These are phyloP conservation scores for Myopa tessellatipennis DNA, from an alignment of 2,888 invertebrate species.

Conservation along the genomic window DNA sequence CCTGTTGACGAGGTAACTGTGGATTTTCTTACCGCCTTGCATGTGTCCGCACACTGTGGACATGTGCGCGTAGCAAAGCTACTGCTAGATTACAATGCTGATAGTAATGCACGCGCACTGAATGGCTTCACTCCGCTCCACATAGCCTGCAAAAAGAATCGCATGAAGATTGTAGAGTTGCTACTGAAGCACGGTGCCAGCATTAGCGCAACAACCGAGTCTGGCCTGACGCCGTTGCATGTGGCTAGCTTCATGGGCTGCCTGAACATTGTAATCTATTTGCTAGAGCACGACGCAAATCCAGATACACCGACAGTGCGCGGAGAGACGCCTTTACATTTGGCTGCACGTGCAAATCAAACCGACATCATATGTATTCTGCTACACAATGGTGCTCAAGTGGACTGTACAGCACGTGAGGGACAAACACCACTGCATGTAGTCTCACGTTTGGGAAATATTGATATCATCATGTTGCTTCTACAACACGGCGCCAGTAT, in stretches of 20 bases:
- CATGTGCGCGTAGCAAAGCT: constrained; percentile 94
- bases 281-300: constrained; percentile 92
- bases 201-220: constrained; percentile 78
- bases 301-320: constrained; percentile 95
- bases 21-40: constrained; percentile 96
- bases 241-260: constrained; percentile 99
- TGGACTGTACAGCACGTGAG: constrained; percentile 80
- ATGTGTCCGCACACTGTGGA: constrained; percentile 95
- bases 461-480: constrained; percentile 92
- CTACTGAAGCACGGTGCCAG: constrained; percentile 95
- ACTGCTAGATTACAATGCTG: constrained; percentile 92
- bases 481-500: constrained; percentile 93
- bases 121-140: constrained; percentile 98
- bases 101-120: constrained; percentile 94
- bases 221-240: constrained; percentile 94
- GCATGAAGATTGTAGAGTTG: constrained; percentile 93
- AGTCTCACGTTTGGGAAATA: constrained; percentile 91
- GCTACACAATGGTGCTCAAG: constrained; percentile 90
- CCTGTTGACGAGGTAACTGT: constrained; percentile 99
- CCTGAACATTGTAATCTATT: constrained; percentile 97
- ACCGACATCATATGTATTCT: constrained; percentile 96
- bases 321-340: constrained; percentile 95
- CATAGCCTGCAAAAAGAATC: constrained; percentile 98
- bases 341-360: constrained; percentile 97
- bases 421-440: constrained; percentile 98